phyloP scores from a whole-genome alignment of 2,888 invertebrate species.

The Sesamia inferens region DNA sequence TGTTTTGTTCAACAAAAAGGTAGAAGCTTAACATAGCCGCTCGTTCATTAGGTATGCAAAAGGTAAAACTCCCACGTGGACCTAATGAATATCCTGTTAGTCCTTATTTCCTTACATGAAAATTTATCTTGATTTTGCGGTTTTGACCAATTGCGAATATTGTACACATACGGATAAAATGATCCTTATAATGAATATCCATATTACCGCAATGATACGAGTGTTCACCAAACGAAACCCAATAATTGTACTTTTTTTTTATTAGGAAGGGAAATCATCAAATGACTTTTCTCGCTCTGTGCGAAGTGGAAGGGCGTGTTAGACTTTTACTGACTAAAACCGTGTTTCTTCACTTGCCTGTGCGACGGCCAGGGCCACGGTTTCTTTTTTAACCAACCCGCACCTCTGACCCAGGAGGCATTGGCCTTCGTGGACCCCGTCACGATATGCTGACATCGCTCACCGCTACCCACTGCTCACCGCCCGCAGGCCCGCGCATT shows the following conservation, averaged over 20 bases:
- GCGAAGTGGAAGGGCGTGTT: no score
- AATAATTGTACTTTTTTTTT: conserved; percentile 7
- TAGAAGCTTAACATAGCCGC: not conserved
- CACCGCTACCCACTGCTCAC: no score
- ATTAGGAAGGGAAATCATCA: no score
- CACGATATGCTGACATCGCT: no score
- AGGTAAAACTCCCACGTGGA: not conserved
- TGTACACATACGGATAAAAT: not conserved
- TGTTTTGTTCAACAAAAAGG: not conserved
- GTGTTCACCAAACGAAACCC: conserved; percentile 16
- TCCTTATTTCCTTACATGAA: not conserved
- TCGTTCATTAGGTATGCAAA: conserved; percentile 11
- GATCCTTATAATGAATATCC: not conserved
- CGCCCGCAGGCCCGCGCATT: no score
- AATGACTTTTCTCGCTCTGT: no score
- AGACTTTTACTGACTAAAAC: no score
- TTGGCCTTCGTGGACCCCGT: no score
- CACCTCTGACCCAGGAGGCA: no score
- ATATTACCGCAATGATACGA: not conserved
- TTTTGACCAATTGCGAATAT: not conserved
- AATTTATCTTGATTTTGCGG: not conserved
- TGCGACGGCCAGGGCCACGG: no score
- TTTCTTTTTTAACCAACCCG: no score
- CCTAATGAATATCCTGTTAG: not conserved
- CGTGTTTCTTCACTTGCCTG: no score